Percentiles rank a stretch among this genome's conserved stretches.
These are phyloP conservation scores for Cecidostiba fungosa DNA, from an alignment of 2,888 invertebrate species.

Conservation along the genomic window DNA sequence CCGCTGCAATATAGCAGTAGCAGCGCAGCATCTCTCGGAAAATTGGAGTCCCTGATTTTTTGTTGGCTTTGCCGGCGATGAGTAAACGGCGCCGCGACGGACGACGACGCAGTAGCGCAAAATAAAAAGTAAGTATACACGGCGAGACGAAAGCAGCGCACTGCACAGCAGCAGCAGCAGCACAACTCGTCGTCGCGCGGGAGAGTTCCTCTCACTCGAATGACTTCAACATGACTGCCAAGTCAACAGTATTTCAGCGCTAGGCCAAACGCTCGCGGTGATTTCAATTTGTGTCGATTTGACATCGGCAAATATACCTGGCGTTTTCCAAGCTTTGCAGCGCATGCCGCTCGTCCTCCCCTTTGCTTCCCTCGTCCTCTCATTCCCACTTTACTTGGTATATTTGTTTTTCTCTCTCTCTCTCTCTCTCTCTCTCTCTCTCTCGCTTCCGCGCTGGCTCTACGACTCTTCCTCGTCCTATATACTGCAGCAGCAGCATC, in stretches of 20 bases:
- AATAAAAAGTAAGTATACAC: slow-evolving; percentile 33
- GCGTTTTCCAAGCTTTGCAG: slow-evolving; percentile 41
- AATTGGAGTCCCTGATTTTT: slow-evolving; percentile 44
- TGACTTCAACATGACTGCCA: slow-evolving; percentile 67
- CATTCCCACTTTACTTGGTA: neutral
- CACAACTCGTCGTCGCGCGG: neutral
- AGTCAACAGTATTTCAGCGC: slow-evolving; percentile 68
- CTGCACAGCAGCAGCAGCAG: neutral
- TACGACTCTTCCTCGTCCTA: slow-evolving; percentile 63
- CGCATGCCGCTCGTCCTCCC: neutral
- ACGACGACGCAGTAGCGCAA: neutral
- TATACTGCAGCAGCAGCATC: slow-evolving; percentile 28
- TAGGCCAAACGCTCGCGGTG: slow-evolving; percentile 66
- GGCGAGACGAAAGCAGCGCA: neutral
- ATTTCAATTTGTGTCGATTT: slow-evolving; percentile 79
- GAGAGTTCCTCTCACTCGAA: slow-evolving; percentile 52
- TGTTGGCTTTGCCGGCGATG: slow-evolving; percentile 11
- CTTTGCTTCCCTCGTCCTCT: neutral
- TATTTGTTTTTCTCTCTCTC: slow-evolving; percentile 46
- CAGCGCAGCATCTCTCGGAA: slow-evolving; percentile 20
- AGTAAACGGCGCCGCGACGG: slow-evolving; percentile 3
- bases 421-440: no score
- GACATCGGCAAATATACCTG: slow-evolving; percentile 75
- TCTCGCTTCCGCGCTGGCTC: slow-evolving; percentile 67
- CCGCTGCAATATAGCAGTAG: no score